A percentile compares a stretch with the other conserved stretches of the same genome.
These are phyloP conservation scores for Tamias sibiricus DNA, from an alignment of 2,113 vertebrate species.

Conservation along the genomic window DNA sequence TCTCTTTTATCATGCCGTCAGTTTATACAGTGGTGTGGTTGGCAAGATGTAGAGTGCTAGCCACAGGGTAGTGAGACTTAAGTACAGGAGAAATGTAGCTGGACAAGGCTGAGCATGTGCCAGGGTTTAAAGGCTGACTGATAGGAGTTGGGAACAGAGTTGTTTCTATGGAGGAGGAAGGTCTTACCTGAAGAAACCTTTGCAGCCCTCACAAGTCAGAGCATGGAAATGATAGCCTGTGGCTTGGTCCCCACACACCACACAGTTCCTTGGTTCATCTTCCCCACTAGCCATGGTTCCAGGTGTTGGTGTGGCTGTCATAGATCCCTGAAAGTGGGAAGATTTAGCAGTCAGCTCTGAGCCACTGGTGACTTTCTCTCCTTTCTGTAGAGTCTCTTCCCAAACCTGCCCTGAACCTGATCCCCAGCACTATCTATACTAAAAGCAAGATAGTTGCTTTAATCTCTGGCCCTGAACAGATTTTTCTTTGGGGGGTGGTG, in stretches of 20 bases:
- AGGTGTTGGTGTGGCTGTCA: background rate
- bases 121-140: background rate
- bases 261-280: slow-evolving; percentile 74
- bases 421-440: background rate
- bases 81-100: background rate
- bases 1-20: background rate
- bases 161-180: background rate
- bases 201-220: slow-evolving; percentile 84
- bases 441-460: background rate
- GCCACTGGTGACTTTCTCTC: background rate
- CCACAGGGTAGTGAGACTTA: background rate
- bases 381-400: background rate
- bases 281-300: background rate
- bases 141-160: background rate
- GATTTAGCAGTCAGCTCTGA: background rate
- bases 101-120: background rate
- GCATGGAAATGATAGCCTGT: slow-evolving; percentile 86
- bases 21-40: background rate
- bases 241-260: slow-evolving; percentile 84
- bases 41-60: background rate
- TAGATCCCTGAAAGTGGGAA: background rate
- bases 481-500: background rate
- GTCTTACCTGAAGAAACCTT: slow-evolving; percentile 85
- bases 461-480: background rate
- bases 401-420: background rate